Percentiles rank a stretch among this genome's conserved stretches.
phyloP scores from a whole-genome alignment of 2,113 vertebrate species.

The Thoracochromis brauschi region DNA sequence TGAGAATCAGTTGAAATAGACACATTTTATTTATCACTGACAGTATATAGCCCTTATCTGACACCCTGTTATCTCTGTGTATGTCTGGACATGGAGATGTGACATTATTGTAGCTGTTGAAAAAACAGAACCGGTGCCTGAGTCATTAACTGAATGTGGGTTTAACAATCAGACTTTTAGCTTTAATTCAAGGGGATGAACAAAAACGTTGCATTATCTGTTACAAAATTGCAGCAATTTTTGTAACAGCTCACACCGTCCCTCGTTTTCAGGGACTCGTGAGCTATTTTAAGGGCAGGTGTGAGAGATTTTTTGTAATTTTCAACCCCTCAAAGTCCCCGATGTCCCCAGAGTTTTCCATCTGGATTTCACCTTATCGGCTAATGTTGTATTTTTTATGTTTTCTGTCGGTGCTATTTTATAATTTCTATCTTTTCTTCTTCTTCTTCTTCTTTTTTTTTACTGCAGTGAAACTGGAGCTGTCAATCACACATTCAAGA shows the following conservation, averaged over 20 bases:
- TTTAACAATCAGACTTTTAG: not conserved
- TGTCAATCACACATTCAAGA: not conserved
- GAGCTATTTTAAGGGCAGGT: not conserved
- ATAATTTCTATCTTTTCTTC: not conserved
- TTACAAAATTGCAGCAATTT: not conserved
- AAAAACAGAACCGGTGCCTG: not conserved
- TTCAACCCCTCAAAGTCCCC: not conserved
- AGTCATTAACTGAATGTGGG: not conserved
- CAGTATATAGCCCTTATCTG: not conserved
- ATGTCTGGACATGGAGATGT: not conserved
- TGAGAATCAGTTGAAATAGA: not conserved
- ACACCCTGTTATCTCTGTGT: not conserved
- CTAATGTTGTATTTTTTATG: not conserved
- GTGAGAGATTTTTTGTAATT: not conserved
- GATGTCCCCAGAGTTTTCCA: not conserved
- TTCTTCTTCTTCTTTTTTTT: fast-evolving
- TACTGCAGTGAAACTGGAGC: not conserved
- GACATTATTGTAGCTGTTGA: not conserved
- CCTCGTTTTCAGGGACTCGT: not conserved
- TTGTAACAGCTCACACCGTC: not conserved
- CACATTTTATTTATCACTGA: not conserved
- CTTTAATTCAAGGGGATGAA: not conserved
- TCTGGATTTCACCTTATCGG: not conserved
- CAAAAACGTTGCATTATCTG: not conserved
- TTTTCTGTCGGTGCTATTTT: not conserved